Percentiles rank a stretch among this genome's conserved stretches.
phyloP scores from a whole-genome alignment of 2,113 vertebrate species.

The Coptodon rendalli region DNA sequence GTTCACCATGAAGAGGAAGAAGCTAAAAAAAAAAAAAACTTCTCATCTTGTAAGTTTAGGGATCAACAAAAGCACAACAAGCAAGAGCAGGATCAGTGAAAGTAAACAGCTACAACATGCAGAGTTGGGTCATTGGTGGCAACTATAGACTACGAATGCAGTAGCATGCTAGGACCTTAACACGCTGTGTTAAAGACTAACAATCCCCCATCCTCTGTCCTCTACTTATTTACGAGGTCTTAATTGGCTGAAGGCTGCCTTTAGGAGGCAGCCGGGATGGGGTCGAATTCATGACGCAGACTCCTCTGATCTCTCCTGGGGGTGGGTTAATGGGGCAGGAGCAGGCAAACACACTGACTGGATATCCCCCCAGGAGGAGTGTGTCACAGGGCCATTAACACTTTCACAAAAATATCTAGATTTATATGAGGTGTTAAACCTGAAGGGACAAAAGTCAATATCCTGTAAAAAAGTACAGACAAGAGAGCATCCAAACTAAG shows the following conservation, averaged over 20 bases:
- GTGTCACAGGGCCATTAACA: constrained; percentile 29
- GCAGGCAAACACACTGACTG: background rate
- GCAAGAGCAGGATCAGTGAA: background rate
- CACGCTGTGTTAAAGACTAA: background rate
- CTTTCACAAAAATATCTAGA: background rate
- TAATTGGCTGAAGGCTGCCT: constrained; percentile 37
- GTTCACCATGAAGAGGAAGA: background rate
- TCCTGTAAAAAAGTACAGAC: background rate
- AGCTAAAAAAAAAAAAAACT: background rate
- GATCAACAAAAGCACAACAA: background rate
- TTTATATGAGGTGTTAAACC: constrained; percentile 39
- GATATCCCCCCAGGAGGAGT: background rate
- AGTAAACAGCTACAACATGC: background rate
- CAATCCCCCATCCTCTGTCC: background rate
- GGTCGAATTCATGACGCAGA: constrained; percentile 10
- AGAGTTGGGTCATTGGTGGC: background rate
- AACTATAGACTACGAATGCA: background rate
- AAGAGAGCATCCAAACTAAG: background rate
- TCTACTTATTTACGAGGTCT: constrained; percentile 24
- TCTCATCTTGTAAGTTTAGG: background rate
- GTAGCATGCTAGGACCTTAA: background rate
- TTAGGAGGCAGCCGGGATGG: constrained; percentile 12
- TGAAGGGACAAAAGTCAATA: background rate
- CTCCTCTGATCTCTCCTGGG: constrained; percentile 61
- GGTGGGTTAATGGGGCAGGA: constrained; percentile 21